Evolutionary conservation across 2,797 vertebrate genomes (phyloP).

Genomic region (Ctenopoma multispine): DNA sequence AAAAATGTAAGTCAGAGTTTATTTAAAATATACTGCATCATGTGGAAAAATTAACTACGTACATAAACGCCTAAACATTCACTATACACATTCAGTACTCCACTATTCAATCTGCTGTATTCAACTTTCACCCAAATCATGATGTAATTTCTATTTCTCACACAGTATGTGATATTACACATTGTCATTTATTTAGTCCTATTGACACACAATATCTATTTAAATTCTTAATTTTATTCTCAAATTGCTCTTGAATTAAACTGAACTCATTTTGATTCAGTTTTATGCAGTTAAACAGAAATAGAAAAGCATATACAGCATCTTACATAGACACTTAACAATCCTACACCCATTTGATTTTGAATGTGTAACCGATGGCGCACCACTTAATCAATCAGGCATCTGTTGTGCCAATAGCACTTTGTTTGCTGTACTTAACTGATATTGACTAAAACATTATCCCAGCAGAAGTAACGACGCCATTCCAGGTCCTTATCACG

Average conservation of each 20-base stretch:
- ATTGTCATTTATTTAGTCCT: background rate
- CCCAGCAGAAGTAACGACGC: constrained; percentile 11
- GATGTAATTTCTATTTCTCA: no score
- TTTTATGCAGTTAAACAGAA: background rate
- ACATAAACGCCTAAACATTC: no score
- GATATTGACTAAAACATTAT: constrained; percentile 71
- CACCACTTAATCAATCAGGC: constrained; percentile 55
- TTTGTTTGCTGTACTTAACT: constrained; percentile 64
- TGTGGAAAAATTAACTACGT: no score
- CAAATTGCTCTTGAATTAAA: background rate
- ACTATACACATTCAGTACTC: no score
- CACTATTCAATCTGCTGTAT: no score
- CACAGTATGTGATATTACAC: background rate
- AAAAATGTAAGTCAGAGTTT: no score
- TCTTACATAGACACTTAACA: background rate
- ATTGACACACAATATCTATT: no score
- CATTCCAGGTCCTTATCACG: constrained; percentile 51
- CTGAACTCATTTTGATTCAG: background rate
- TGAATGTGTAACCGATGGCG: constrained; percentile 9
- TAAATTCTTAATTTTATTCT: no score
- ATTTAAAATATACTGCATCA: no score
- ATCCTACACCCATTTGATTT: constrained; percentile 10
- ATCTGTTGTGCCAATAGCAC: constrained; percentile 42
- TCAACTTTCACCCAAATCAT: no score
- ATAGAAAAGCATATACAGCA: background rate